These are phyloP conservation scores for Poicephalus meyeri DNA, from an alignment of 2,113 vertebrate genomes.

Conservation along the genomic window DNA sequence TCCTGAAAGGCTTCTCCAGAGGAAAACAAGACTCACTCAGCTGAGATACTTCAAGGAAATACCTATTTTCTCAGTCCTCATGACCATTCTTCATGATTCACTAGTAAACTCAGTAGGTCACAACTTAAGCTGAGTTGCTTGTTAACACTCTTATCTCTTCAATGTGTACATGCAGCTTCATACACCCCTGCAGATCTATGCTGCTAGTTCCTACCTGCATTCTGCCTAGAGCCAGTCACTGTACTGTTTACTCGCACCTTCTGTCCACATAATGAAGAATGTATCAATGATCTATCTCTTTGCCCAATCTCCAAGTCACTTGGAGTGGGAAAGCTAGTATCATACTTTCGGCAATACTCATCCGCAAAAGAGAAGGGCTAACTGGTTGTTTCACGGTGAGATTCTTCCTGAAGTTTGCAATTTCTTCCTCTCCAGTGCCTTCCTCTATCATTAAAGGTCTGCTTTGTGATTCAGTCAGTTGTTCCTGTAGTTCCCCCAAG, in stretches of 20 bases:
- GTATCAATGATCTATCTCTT: neutral
- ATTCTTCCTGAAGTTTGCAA: neutral
- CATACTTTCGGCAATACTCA: neutral
- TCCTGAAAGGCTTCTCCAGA: neutral
- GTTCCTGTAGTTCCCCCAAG: fast-evolving
- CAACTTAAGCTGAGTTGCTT: neutral
- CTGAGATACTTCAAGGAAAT: neutral
- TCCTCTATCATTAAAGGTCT: neutral
- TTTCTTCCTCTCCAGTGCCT: neutral
- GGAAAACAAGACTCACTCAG: neutral
- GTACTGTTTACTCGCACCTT: neutral
- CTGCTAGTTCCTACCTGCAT: neutral
- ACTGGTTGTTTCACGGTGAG: neutral
- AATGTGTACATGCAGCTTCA: neutral
- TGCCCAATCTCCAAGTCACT: neutral
- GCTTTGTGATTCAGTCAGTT: neutral
- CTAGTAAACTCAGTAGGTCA: neutral
- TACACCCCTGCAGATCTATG: neutral
- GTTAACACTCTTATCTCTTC: neutral
- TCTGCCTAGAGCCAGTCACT: neutral
- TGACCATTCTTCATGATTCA: neutral
- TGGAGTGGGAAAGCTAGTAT: neutral
- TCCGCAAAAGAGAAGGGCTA: neutral
- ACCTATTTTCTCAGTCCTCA: neutral
- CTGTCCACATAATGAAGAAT: neutral